Evolutionary conservation across 2,888 invertebrate genomes (phyloP), one percentile per base, ranked within the genome.

Genomic region (Marasmarcha lunaedactyla): DNA sequence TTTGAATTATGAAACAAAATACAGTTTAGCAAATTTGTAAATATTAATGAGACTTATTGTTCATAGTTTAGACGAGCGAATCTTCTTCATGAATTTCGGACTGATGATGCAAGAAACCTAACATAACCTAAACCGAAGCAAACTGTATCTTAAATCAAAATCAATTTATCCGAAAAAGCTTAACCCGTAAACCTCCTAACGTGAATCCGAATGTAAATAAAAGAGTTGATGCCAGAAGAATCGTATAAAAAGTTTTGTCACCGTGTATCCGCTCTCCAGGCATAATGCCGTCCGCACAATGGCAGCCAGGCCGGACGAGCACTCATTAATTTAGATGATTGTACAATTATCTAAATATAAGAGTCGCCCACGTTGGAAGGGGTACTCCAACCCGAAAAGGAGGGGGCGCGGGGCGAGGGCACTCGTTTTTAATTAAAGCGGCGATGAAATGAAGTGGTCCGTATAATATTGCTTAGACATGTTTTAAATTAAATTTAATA

Each of bases 301-400:
- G 30, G 6, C 10, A 64, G 64, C 67, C 70, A 71, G 59, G 68
- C 78, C 81, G 83, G 81, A 81, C 78, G 78, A 71, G 71, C 64
- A 74, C 81, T 83, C 83, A 81, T 83, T 83, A 83, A 83, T 83
- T 83, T 83, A 83, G 83, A 83, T 81, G 83, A 83, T 83, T 83
- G 83, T 83, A 83, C 83, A 83, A 83, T 83, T 83, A 83, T 83
- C 83, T 83, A 83, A 83, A 83, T 81, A 81, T 83, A 83, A 83
- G 77, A 74, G 74, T 71, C 78, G 71, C 70, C 73, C 72, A 65
- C 66, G 69, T 65, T 69, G 64, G 60, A 60, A 71, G 74, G 77
- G 72, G 71, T 63, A 69, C 70, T 67, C 20, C 72, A 71, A 71
- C 78, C 77, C 79, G 71, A 76, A 79, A 76, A 67, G 69, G 70